Conservation (phyloP, 2,797 vertebrate genomes). For the Tarsius wallacei region DNA sequence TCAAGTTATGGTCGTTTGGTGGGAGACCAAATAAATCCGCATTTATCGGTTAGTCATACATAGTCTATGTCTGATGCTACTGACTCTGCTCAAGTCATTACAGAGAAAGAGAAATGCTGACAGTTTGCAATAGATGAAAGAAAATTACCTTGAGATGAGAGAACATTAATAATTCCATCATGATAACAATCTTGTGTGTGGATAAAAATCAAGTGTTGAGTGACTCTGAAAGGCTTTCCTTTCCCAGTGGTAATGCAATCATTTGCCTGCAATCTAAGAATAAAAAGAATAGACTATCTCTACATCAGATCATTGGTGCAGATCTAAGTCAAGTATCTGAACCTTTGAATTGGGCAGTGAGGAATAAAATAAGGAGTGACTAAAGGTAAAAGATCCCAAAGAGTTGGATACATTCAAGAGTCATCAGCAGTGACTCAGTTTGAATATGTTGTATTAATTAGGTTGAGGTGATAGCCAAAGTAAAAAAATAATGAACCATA, state of each 20-base stretch:
- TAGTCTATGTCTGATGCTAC: neutral
- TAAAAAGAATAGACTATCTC: neutral
- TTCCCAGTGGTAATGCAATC: neutral
- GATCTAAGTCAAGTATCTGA: neutral
- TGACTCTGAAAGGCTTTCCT: neutral
- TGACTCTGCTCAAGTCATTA: neutral
- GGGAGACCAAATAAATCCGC: neutral
- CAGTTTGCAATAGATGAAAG: constrained; percentile 26
- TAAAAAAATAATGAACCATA: neutral
- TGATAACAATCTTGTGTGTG: neutral
- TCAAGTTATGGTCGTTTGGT: neutral
- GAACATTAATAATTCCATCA: neutral
- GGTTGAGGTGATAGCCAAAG: neutral
- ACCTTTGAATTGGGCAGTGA: neutral
- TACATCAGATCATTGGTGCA: neutral
- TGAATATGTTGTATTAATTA: neutral
- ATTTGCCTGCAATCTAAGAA: neutral
- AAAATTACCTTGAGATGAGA: constrained; percentile 25
- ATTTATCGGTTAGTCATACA: neutral
- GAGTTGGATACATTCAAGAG: neutral
- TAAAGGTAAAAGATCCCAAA: neutral
- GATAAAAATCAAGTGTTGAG: constrained; percentile 33
- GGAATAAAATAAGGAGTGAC: neutral
- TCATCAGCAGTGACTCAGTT: neutral
- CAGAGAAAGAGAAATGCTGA: neutral